These are phyloP conservation scores for Neoscelio sp. DNA, from an alignment of 2,888 invertebrate species.

Conservation along the genomic window DNA sequence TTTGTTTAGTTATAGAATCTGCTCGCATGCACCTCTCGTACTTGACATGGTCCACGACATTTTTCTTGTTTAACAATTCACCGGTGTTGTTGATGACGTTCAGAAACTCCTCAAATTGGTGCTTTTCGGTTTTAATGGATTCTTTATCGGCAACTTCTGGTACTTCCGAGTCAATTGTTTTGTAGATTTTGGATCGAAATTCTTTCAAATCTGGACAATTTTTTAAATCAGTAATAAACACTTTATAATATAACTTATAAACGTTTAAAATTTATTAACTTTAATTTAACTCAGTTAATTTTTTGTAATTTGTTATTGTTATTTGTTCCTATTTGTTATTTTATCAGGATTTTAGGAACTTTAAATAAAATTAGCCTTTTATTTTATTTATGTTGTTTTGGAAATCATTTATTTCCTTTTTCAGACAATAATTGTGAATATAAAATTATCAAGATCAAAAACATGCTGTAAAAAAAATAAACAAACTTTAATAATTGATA, in stretches of 20 bases:
- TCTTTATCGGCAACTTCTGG: conserved; percentile 84
- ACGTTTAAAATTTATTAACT: conserved; percentile 24
- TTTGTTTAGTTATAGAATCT: conserved; percentile 85
- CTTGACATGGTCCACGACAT: conserved; percentile 87
- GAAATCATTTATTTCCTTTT: too few species aligned
- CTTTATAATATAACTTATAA: neutral
- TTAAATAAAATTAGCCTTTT: conserved; percentile 11
- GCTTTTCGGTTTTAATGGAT: conserved; percentile 65
- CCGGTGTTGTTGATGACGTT: conserved; percentile 81
- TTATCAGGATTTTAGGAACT: too few species aligned
- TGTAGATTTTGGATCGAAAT: conserved; percentile 84
- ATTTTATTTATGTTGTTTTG: neutral
- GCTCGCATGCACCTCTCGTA: conserved; percentile 85
- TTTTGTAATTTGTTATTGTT: too few species aligned
- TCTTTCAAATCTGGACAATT: conserved; percentile 75
- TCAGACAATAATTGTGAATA: too few species aligned
- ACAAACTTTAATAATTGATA: too few species aligned
- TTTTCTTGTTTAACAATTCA: conserved; percentile 77
- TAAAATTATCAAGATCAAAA: too few species aligned
- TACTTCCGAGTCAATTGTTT: conserved; percentile 73
- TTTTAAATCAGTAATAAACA: neutral
- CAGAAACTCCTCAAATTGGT: conserved; percentile 75
- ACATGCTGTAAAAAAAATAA: too few species aligned
- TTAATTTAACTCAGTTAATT: too few species aligned
- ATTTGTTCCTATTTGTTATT: too few species aligned